A percentile compares a stretch with the other conserved stretches of the same genome.
These are phyloP conservation scores for Apostichopus japonicus DNA, from an alignment of 35 echinoderm and acorn worm species.

Conservation along the genomic window DNA sequence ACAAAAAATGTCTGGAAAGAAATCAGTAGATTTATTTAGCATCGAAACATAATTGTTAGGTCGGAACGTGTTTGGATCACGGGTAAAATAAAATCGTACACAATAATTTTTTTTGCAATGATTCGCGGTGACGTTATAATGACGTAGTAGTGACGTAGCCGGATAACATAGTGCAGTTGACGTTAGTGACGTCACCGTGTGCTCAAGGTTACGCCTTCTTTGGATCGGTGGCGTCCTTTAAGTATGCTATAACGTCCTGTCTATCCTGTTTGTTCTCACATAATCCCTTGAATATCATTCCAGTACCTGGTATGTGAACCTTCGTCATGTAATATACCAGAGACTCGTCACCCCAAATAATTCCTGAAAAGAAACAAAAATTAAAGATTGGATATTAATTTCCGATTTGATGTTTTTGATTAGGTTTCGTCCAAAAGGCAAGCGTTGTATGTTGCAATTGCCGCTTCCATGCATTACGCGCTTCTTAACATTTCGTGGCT, in stretches of 20 bases:
- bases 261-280: conserved; percentile 34
- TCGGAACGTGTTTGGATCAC: too few species aligned
- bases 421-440: background rate
- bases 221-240: conserved; percentile 52
- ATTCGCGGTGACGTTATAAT: too few species aligned
- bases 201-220: background rate
- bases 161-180: too few species aligned
- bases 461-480: too few species aligned
- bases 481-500: too few species aligned
- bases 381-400: background rate
- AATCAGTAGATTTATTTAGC: too few species aligned
- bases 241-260: conserved; percentile 51
- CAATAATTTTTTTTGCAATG: too few species aligned
- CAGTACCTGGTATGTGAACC: conserved; percentile 65
- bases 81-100: too few species aligned
- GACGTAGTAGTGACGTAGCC: too few species aligned
- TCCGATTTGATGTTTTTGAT: background rate
- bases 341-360: conserved; percentile 61
- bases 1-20: too few species aligned
- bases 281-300: conserved; percentile 45
- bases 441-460: background rate
- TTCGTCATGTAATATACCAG: conserved; percentile 45
- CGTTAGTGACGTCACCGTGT: too few species aligned
- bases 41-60: too few species aligned
- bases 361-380: conserved; percentile 41